Evolutionary conservation across 92 coral and sea anemone species (phyloP), one percentile per base, ranked within the genome.

Genomic region (Epizoanthus illoricatus): DNA sequence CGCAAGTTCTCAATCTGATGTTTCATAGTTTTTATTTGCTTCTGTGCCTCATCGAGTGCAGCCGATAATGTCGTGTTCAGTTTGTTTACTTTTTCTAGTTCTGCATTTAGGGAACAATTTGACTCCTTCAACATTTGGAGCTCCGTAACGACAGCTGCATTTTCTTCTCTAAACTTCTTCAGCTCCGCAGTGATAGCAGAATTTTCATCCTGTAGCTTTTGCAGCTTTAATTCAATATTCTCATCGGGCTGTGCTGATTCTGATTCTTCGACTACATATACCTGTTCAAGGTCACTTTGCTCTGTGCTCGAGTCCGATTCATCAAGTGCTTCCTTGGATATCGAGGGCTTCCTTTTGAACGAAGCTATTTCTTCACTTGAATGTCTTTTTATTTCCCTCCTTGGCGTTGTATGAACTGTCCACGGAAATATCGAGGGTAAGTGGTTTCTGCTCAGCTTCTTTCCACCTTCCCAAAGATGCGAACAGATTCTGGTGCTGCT

Each of bases 401-500:
- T 81, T 36, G 43, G 59, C 43, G 59, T 57, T 63, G 43, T 17
- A 23, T 18, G 43, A 45, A 58, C 61, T 71, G 86, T 59, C 90
- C 86, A 81, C 11, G 83, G 86, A 40, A 72, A 81, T 55, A 73
- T 75, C 42, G 83, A 83, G 15, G 86, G 87, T 2, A 85, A 61
- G 11, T 85, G 84, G 21, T 12, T 85, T 75, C 87, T 36, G 73
- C 87, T 73, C 21, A 74, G 20, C 72, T 69, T 81, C 18, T 69
- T 69, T 74, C 85, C 33, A 28, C 33, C 33, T 28, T 28, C 36
- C 36, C 36, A 28, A 28, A 1, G 2, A 28, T 28, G 36, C 36
- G 19, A 75, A 40, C 87, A 74, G 24, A 87, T 74, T 73, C 84
- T 74, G 16, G 90, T 87, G 67, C 73, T 58, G 54, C 40, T 67